Percentiles rank a stretch among this genome's conserved stretches.
These are phyloP conservation scores for Leptodactylus fuscus DNA, from an alignment of 2,113 vertebrate genomes.

Conservation along the genomic window DNA sequence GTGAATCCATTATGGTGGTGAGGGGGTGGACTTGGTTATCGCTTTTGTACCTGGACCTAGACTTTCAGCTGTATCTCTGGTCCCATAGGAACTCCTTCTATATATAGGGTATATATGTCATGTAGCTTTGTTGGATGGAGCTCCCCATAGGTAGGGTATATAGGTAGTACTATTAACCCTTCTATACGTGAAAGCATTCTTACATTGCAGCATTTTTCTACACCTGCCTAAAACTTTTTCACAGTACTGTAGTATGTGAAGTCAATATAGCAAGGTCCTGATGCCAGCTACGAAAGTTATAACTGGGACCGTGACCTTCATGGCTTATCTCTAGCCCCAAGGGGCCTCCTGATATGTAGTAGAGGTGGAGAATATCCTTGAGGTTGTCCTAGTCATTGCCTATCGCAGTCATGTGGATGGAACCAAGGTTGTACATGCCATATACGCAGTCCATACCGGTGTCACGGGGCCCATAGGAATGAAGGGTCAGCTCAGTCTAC, in stretches of 20 bases:
- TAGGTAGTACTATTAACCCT: neutral
- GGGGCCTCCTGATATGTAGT: neutral
- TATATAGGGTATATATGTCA: neutral
- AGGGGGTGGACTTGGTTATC: neutral
- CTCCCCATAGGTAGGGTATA: neutral
- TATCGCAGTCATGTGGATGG: neutral
- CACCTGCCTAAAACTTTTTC: too few relatives aligned
- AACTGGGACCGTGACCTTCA: neutral
- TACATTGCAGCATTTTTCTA: too few relatives aligned
- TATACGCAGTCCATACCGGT: neutral
- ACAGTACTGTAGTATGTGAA: neutral
- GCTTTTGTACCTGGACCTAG: neutral
- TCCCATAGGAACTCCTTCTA: neutral
- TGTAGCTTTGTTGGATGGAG: neutral
- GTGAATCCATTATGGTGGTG: neutral
- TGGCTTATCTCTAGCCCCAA: neutral
- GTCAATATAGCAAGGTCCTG: neutral
- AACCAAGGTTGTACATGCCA: neutral
- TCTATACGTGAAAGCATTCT: too few relatives aligned
- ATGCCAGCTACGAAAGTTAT: neutral
- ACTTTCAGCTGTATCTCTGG: neutral
- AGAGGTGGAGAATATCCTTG: neutral
- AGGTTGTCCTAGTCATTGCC: neutral
- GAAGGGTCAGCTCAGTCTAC: too few relatives aligned
- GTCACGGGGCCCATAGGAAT: too few relatives aligned